phyloP scores from a whole-genome alignment of 2,888 invertebrate species.

The Drosophila multiciliata region DNA sequence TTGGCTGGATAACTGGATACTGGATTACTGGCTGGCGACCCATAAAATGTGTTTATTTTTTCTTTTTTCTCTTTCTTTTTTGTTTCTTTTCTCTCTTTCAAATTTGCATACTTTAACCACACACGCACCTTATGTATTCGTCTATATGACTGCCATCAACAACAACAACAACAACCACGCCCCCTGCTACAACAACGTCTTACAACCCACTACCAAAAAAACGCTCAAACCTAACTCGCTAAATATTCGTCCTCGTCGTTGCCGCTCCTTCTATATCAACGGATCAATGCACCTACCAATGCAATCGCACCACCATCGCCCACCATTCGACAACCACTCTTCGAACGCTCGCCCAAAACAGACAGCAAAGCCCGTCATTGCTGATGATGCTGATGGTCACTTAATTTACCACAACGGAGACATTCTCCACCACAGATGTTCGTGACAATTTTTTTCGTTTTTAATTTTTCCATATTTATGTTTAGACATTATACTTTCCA shows the following conservation, averaged over 20 bases:
- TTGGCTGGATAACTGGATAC: conserved; percentile 39
- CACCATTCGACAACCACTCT: conserved; percentile 35
- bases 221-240: conserved; percentile 56
- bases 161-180: conserved; percentile 43
- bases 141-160: conserved; percentile 63
- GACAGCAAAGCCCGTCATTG: conserved; percentile 91
- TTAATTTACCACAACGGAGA: conserved; percentile 99
- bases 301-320: conserved; percentile 40
- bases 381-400: conserved; percentile 99
- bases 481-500: conserved; percentile 60
- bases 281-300: conserved; percentile 49
- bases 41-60: conserved; percentile 57
- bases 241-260: conserved; percentile 38
- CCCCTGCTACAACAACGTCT: conserved; percentile 52
- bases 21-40: conserved; percentile 26
- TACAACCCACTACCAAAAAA: conserved; percentile 64
- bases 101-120: conserved; percentile 75
- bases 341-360: conserved; percentile 66
- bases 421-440: conserved; percentile 99
- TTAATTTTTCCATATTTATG: conserved; percentile 79
- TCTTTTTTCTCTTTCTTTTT: conserved; percentile 74
- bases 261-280: conserved; percentile 49
- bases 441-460: conserved; percentile 90
- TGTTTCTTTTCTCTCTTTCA: conserved; percentile 80
- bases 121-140: conserved; percentile 76